Evolutionary conservation across 2,888 invertebrate species (phyloP), one percentile per base, ranked within the genome.

Genomic region (Phyllotreta cruciferae): DNA sequence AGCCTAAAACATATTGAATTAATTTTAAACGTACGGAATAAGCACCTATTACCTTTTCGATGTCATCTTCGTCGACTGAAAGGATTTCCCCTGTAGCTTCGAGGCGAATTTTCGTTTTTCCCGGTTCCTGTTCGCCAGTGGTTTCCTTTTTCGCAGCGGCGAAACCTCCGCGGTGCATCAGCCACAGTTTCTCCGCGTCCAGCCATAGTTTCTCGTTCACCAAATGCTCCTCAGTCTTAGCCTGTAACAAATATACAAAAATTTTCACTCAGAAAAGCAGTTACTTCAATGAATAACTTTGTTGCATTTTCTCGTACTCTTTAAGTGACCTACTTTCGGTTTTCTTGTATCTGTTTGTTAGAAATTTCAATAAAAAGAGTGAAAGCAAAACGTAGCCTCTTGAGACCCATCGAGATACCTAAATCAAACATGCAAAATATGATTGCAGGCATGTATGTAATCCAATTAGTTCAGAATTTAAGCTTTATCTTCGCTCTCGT

Each of bases 131-230:
- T 35, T 69, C 63, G 34, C 68, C 45, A 10, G 63, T 71, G 9
- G 78, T 75, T 63, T 83, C 77, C 72, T 83, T 84, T 44, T 84
- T 80, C 11, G 90, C 94, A 0, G 90, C 88, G 1, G 96, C 91
- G 81, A 96, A 98, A 8, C 98, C 98, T 9, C 91, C 93, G 60
- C 94, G 89, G 82, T 98, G 97, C 58, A 96, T 90, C 74, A 98
- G 83, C 98, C 98, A 98, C 77, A 96, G 88, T 73, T 89, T 89
- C 67, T 92, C 90, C 6, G 88, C 84, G 70, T 86, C 85, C 82
- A 91, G 82, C 86, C 92, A 89, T 73, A 85, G 85, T 71, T 86
- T 85, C 74, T 89, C 89, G 62, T 85, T 83, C 39, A 62, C 86
- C 60, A 90, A 79, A 74, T 89, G 86, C 72, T 88, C 88, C 73